Evolutionary conservation across 2,888 invertebrate species (phyloP).

Genomic region (Hirudinaria manillensis): DNA sequence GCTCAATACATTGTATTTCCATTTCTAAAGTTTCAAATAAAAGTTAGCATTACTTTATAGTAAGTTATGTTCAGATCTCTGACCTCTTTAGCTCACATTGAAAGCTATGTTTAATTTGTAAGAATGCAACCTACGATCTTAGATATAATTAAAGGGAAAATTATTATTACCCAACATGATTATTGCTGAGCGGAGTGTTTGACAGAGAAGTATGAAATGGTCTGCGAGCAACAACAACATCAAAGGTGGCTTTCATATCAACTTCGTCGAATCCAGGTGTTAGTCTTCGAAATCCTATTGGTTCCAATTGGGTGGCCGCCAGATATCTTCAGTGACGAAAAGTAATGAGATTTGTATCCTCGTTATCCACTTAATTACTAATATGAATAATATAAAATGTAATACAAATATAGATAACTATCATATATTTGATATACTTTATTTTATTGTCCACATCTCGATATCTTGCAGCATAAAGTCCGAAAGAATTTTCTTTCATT

Average conservation of each 20-base stretch:
- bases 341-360: neutral
- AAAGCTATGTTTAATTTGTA: neutral
- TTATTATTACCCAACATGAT: neutral
- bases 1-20: too few relatives aligned
- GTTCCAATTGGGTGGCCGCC: conserved; percentile 31
- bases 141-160: neutral
- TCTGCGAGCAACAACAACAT: conserved; percentile 21
- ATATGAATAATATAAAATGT: neutral
- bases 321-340: conserved; percentile 30
- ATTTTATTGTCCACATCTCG: neutral
- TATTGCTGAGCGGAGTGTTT: neutral
- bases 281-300: conserved; percentile 29
- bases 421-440: neutral
- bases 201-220: neutral
- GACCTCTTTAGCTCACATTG: too few relatives aligned
- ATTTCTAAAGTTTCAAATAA: too few relatives aligned
- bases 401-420: neutral
- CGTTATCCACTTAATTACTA: neutral
- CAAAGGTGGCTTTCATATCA: conserved; percentile 36
- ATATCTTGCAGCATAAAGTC: conserved; percentile 17
- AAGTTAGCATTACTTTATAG: too few relatives aligned
- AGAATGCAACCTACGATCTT: neutral
- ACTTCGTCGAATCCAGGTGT: conserved; percentile 37
- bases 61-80: too few relatives aligned
- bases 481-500: neutral